phyloP scores from a whole-genome alignment of 2,888 invertebrate species.

The Erynnis tages region DNA sequence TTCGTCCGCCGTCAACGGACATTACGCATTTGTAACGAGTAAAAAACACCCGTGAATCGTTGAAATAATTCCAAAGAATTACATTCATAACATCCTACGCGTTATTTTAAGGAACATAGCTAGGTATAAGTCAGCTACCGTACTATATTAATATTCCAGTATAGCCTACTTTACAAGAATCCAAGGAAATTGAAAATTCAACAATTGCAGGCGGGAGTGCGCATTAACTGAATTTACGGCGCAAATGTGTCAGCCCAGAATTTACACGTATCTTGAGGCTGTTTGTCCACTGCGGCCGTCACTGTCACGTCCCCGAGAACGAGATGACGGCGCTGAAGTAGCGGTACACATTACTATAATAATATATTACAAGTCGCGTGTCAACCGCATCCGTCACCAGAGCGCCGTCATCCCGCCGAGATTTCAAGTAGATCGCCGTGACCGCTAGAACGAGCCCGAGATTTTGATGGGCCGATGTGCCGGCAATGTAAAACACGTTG shows the following conservation, averaged over 20 bases:
- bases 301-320: no score
- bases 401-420: no score
- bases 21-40: constrained; percentile 34
- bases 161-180: constrained; percentile 70
- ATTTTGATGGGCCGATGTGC: no score
- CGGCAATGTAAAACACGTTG: no score
- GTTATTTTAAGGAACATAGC: constrained; percentile 65
- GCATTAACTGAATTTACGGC: constrained; percentile 39
- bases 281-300: no score
- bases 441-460: no score
- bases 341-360: no score
- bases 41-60: constrained; percentile 39
- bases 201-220: constrained; percentile 48
- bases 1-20: constrained; percentile 29
- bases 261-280: no score
- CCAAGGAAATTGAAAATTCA: constrained; percentile 61
- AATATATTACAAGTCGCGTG: no score
- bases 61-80: constrained; percentile 53
- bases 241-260: constrained; percentile 14
- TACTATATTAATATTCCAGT: constrained; percentile 54
- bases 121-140: constrained; percentile 65
- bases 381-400: no score
- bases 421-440: no score
- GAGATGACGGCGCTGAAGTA: no score
- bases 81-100: constrained; percentile 64